Evolutionary conservation across 2,888 invertebrate genomes (phyloP).

Genomic region (Autographa gamma): DNA sequence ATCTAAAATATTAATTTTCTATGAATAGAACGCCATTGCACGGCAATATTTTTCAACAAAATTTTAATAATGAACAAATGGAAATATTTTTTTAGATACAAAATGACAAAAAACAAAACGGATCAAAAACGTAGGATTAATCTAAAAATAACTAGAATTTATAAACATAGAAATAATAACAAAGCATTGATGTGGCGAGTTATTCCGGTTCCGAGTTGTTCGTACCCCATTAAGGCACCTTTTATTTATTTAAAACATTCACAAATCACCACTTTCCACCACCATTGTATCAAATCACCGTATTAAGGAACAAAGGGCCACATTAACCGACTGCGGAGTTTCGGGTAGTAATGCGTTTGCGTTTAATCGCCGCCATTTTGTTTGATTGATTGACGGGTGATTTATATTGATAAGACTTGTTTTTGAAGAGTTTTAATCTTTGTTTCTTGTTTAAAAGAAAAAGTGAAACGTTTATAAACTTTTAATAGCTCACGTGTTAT

Average conservation of each 20-base stretch:
- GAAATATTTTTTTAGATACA: background rate
- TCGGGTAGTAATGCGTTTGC: slow-evolving; percentile 49
- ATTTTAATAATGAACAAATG: too few species aligned
- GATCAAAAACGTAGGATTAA: too few species aligned
- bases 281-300: slow-evolving; percentile 54
- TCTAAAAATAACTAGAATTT: too few species aligned
- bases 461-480: background rate
- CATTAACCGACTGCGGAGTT: slow-evolving; percentile 33
- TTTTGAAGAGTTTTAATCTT: slow-evolving; percentile 13
- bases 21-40: too few species aligned
- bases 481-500: background rate
- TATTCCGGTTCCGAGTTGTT: background rate
- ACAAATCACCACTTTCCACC: slow-evolving; percentile 42
- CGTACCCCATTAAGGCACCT: slow-evolving; percentile 25
- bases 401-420: slow-evolving; percentile 23
- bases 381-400: slow-evolving; percentile 39
- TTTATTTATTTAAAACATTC: slow-evolving; percentile 38
- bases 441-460: background rate
- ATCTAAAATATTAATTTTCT: too few species aligned
- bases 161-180: background rate
- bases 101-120: background rate
- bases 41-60: too few species aligned
- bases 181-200: slow-evolving; percentile 7
- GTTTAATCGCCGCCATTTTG: slow-evolving; percentile 38
- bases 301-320: slow-evolving; percentile 47